Base-by-base conservation (phyloP, 2,888 invertebrate genomes). In the Pteria penguin region DNA sequence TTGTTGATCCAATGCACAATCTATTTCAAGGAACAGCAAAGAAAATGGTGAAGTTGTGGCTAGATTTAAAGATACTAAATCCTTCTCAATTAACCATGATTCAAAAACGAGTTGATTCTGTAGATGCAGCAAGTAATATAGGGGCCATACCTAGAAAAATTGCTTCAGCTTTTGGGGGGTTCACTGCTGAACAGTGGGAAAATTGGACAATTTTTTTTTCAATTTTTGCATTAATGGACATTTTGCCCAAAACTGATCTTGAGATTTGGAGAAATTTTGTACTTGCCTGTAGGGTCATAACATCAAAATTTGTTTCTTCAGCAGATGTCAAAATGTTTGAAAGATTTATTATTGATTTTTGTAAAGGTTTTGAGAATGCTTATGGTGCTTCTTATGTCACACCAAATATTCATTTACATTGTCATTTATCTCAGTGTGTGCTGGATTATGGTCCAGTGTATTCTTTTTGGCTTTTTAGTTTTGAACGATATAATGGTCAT, bases 321-420 rank as follows among this genome's bases (percentile, higher is more conserved):
- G 65, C 52, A 31, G 66, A 66, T n/a, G 26, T 66, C n/a, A 57
- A 14, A 52, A 14, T 32, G n/a, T 52, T 63, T 57, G 58, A 71
- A 29, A 54, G 36, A 2, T 57, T 55, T 22, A 26, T 75, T 24
- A 36, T 70, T 8, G 62, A 63, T 14, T 75, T 70, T 65, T 75
- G 70, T 75, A 58, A 70, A 65, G 54, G 54, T n/a, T 63, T 75
- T 52, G 57, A 75, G 27, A 14, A 63, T 4, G 11, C 32, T 8
- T 76, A 73, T 73, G 72, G 69, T 4, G 11, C 36, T 22, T 27
- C 52, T 24, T 24, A 32, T 31, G 72, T 76, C 8, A 73, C 68
- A 52, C 63, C 73, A 8, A 76, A 76, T 36, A 76, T 73, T 68
- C 76, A 76, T 24, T 33, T 76, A n/a, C 76, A 76, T 62, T 76